Conservation (phyloP, 2,888 invertebrate genomes). For the Agapostemon virescens region DNA sequence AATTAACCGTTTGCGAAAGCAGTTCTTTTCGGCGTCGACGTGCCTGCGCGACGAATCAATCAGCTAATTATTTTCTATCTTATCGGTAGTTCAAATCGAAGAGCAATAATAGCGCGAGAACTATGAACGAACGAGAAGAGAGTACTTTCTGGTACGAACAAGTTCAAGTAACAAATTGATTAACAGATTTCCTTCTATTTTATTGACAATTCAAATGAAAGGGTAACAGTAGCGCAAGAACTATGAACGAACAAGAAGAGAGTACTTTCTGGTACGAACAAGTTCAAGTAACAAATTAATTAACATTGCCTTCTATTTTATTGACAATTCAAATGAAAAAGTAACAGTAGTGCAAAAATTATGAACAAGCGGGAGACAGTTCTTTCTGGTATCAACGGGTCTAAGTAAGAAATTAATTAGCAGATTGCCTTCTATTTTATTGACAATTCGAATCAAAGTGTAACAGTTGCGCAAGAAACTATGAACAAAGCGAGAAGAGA, state of each 20-base stretch:
- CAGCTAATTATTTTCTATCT: neutral
- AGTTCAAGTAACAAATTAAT: neutral
- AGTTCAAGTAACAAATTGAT: neutral
- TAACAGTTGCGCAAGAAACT: too few relatives aligned
- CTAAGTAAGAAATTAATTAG: neutral
- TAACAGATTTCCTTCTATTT: too few relatives aligned
- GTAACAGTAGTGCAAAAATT: neutral
- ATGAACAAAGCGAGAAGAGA: too few relatives aligned
- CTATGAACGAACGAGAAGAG: too few relatives aligned
- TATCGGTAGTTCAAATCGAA: neutral
- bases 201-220: too few relatives aligned
- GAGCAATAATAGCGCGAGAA: neutral
- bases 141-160: neutral
- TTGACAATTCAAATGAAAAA: too few relatives aligned
- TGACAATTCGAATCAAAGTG: neutral
- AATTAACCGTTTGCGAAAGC: conserved; percentile 32
- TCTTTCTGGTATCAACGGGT: neutral
- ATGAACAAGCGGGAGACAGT: neutral
- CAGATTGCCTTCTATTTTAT: neutral
- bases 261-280: neutral
- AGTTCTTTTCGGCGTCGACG: neutral
- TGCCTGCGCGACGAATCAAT: neutral
- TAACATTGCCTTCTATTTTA: neutral
- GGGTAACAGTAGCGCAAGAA: neutral
- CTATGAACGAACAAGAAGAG: too few relatives aligned